Conservation (phyloP, 2,888 invertebrate genomes). For the Metacarcinus magister region DNA sequence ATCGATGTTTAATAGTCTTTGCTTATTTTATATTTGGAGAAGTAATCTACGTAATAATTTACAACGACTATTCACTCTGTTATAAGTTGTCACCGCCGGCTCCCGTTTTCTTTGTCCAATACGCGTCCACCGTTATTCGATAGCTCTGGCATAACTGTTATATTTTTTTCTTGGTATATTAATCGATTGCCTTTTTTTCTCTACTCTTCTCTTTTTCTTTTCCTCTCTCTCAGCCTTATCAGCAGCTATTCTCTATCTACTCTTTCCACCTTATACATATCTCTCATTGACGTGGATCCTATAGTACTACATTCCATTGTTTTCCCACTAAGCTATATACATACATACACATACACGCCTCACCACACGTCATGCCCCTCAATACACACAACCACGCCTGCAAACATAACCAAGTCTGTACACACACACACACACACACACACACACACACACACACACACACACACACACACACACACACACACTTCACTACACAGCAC, state of each 20-base stretch:
- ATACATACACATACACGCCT: background rate
- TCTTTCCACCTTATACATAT: background rate
- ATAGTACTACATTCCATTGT: too few relatives aligned
- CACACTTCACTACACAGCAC: background rate
- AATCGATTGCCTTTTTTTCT: background rate
- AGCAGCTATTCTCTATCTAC: background rate
- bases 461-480: constrained; percentile 2
- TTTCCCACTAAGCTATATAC: too few relatives aligned
- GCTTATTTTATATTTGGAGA: background rate
- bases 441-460: background rate
- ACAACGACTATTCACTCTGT: background rate
- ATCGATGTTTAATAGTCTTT: too few relatives aligned
- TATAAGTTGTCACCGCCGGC: too few relatives aligned
- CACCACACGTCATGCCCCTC: background rate
- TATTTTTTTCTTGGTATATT: background rate
- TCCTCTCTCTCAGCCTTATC: too few relatives aligned
- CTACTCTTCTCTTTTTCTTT: background rate
- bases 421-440: too few relatives aligned
- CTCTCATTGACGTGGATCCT: background rate
- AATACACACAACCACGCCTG: background rate
- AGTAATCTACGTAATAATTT: background rate
- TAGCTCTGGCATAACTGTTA: background rate
- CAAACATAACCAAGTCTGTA: background rate
- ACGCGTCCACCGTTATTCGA: background rate
- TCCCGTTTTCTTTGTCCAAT: background rate